Conservation (phyloP, 2,888 invertebrate species). For the Lottia gigantea region DNA sequence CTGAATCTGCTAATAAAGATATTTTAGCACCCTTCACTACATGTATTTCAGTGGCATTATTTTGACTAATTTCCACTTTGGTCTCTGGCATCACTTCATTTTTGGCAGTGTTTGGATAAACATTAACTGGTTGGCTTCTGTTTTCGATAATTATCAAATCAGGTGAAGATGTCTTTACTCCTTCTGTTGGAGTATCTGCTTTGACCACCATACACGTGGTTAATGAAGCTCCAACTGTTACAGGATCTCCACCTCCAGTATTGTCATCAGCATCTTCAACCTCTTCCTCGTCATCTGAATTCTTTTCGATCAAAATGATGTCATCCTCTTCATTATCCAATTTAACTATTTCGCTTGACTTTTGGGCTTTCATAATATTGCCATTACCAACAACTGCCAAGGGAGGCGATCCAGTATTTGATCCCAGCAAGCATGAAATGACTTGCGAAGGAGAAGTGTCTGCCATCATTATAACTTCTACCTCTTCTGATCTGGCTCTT, state of each 20-base stretch:
- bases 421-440: not conserved
- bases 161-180: not conserved
- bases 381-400: not conserved
- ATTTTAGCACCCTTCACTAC: not conserved
- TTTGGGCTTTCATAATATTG: not conserved
- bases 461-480: not conserved
- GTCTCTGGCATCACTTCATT: not conserved
- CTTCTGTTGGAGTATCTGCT: not conserved
- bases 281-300: not conserved
- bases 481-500: not conserved
- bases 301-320: not conserved
- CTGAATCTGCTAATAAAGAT: not conserved
- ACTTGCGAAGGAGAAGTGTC: not conserved
- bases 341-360: not conserved
- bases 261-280: not conserved
- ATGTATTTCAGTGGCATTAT: not conserved
- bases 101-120: no score
- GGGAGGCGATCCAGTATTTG: not conserved
- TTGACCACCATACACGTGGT: not conserved
- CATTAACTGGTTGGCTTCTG: no score
- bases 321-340: not conserved
- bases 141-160: slow-evolving; percentile 3
- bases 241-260: not conserved
- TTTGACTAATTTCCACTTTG: not conserved
- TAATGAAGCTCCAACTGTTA: not conserved